Evolutionary conservation across 2,888 invertebrate genomes (phyloP).

Genomic region (Eucriotettix oculatus): DNA sequence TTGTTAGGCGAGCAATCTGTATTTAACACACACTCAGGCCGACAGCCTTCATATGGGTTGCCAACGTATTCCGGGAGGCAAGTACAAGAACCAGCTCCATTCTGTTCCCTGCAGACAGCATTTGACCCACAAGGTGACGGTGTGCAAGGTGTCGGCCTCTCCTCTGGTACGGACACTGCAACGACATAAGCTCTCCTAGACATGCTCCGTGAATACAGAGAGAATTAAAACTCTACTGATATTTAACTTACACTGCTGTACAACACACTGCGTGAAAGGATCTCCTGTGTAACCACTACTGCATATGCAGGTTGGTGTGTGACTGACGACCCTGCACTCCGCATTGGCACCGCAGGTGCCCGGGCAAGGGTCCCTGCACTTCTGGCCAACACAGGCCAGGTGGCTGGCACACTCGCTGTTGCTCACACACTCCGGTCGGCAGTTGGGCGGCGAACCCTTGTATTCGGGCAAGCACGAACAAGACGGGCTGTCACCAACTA

Average conservation of each 20-base stretch:
- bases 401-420: conserved; percentile 28
- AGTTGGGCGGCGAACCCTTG: conserved; percentile 46
- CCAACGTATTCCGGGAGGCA: conserved; percentile 33
- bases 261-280: conserved; percentile 21
- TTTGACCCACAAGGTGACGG: conserved; percentile 19
- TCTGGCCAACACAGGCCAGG: conserved; percentile 24
- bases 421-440: conserved; percentile 27
- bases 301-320: conserved; percentile 26
- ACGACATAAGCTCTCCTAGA: neutral
- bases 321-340: conserved; percentile 21
- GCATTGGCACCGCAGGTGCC: conserved; percentile 30
- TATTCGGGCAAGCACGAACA: conserved; percentile 33
- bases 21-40: conserved; percentile 55
- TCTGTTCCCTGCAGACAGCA: conserved; percentile 31
- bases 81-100: conserved; percentile 33
- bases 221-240: too few species aligned
- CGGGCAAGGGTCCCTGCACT: conserved; percentile 43
- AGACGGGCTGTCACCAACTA: conserved; percentile 23
- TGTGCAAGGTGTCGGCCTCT: conserved; percentile 10
- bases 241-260: conserved; percentile 13
- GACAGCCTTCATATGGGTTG: conserved; percentile 17
- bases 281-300: conserved; percentile 23
- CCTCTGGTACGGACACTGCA: conserved; percentile 5
- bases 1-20: conserved; percentile 48
- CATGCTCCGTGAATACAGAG: too few species aligned